These are phyloP conservation scores for Poeciliopsis paucimaculata DNA, from an alignment of 2,797 vertebrate genomes.

Conservation along the genomic window DNA sequence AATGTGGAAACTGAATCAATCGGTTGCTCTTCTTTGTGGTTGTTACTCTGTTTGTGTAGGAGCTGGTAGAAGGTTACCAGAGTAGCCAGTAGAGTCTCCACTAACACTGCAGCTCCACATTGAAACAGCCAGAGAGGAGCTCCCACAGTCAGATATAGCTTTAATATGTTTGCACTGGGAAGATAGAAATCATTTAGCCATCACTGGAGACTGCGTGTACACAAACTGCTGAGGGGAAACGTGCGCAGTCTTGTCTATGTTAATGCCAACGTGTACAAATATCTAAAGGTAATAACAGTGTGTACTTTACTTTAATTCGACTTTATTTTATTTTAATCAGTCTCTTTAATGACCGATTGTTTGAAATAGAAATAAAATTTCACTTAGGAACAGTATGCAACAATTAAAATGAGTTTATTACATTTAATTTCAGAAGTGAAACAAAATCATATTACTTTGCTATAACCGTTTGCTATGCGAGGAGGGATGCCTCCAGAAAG, in stretches of 20 bases:
- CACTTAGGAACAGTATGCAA: background rate
- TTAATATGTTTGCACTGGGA: slow-evolving; percentile 61
- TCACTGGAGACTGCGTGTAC: slow-evolving; percentile 14
- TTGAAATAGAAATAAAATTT: background rate
- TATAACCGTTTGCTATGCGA: background rate
- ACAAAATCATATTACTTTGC: background rate
- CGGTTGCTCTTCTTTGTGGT: slow-evolving; percentile 61
- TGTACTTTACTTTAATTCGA: background rate
- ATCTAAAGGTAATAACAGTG: background rate
- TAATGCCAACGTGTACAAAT: slow-evolving; percentile 5
- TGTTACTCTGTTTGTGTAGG: slow-evolving; percentile 64
- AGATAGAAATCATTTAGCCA: slow-evolving; percentile 57
- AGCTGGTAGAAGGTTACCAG: slow-evolving; percentile 53
- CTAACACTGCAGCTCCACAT: slow-evolving; percentile 57
- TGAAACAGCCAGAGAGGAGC: slow-evolving; percentile 49
- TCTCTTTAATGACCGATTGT: background rate
- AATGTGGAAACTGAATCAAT: slow-evolving; percentile 62
- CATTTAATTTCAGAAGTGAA: background rate
- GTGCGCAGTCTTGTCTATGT: slow-evolving; percentile 9
- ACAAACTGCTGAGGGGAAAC: slow-evolving; percentile 20
- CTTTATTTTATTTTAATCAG: background rate
- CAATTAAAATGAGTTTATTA: background rate
- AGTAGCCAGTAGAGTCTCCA: slow-evolving; percentile 47
- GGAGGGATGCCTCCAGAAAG: background rate
- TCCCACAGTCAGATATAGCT: slow-evolving; percentile 66